Evolutionary conservation across 2,888 invertebrate genomes (phyloP).

Genomic region (Eudasyphora cyanicolor): DNA sequence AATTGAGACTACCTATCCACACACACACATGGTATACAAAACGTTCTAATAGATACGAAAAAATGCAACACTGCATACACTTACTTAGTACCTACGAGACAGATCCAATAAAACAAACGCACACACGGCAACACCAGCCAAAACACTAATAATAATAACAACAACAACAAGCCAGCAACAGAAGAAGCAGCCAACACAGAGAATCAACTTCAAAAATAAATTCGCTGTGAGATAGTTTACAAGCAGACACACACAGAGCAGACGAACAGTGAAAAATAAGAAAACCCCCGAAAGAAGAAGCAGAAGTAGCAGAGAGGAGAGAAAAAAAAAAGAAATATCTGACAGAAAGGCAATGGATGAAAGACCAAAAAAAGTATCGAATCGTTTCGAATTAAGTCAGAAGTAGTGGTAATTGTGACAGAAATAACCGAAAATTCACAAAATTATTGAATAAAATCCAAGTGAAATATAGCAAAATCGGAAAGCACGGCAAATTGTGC

Average conservation of each 20-base stretch:
- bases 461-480: constrained; percentile 39
- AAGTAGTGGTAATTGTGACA: constrained; percentile 17
- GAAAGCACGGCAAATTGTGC: not conserved
- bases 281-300: not conserved
- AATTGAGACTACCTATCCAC: not conserved
- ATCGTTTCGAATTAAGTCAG: constrained; percentile 27
- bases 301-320: not conserved
- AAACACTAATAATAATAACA: too few relatives aligned
- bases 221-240: constrained; percentile 64
- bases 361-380: constrained; percentile 35
- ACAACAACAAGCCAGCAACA: constrained; percentile 41
- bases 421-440: constrained; percentile 17
- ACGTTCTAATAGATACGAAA: constrained; percentile 22
- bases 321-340: constrained; percentile 5
- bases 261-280: constrained; percentile 36
- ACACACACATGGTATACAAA: not conserved
- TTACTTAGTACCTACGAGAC: not conserved
- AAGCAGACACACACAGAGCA: constrained; percentile 45
- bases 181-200: constrained; percentile 33
- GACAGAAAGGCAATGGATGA: constrained; percentile 34
- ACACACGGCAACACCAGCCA: constrained; percentile 28
- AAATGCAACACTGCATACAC: constrained; percentile 37
- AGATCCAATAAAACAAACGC: not conserved
- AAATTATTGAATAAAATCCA: constrained; percentile 26
- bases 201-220: constrained; percentile 60